Evolutionary conservation across 2,888 invertebrate genomes (phyloP), one percentile per base, ranked within the genome.

Genomic region (Willowsia nigromaculata): DNA sequence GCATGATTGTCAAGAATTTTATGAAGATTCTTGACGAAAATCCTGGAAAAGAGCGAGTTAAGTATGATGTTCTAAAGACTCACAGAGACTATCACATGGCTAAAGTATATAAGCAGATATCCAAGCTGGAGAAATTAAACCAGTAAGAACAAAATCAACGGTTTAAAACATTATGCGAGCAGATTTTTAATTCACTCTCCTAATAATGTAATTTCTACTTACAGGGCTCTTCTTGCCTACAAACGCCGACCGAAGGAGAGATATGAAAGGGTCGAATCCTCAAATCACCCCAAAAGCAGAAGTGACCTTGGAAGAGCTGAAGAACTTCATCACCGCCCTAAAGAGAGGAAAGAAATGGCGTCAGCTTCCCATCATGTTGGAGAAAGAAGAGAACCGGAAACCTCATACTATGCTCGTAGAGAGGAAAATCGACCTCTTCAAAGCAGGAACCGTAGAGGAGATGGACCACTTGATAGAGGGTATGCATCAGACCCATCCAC

Each of bases 31-130:
- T 50, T 1, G 80, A 78, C 2, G 27, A 47, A 11, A 4, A 76
- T 40, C 59, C 65, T 2, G 37, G 30, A 25, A 90, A 81, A 37
- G 71, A 80, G n/a, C 71, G 80, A 13, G 40, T 85, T 0, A n/a
- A 50, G 22, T 88, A 62, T 9, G 71, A 82, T 50, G 85, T 85
- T 13, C 37, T 88, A 13, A 88, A 90, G 33, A 88, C n/a, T 18
- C 88, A 88, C 82, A 68, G 90, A 18, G 90, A 88, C 25, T 85
- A 88, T 65, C 90, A 90, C 40, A 33, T 85, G 30, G 76, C 33
- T 11, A 88, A 90, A 82, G 88, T 88, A 27, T 65, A 56, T 59
- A 80, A 90, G 22, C 82, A 90, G 18, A 62, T 90, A 3, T 22
- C 74, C n/a, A 71, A 80, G 15, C 43, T 90, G 18, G 88, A 88